phyloP scores from a whole-genome alignment of 2,113 vertebrate genomes.

The Heterochromis multidens region DNA sequence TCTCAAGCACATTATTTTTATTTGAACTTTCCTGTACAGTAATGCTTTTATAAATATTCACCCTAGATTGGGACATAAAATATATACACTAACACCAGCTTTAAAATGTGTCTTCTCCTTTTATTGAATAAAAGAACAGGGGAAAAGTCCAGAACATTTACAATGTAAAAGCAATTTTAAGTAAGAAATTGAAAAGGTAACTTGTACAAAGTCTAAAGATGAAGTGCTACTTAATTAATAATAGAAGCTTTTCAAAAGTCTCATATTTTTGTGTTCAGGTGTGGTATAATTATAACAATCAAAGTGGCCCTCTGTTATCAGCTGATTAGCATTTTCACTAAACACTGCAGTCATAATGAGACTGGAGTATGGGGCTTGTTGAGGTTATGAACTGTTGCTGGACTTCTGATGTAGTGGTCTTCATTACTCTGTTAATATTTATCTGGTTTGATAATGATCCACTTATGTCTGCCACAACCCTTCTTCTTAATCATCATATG shows the following conservation, averaged over 20 bases:
- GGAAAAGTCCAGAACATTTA: background rate
- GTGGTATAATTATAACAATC: conserved; percentile 46
- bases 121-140: background rate
- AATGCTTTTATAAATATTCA: background rate
- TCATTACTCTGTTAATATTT: conserved; percentile 12
- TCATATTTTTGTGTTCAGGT: conserved; percentile 48
- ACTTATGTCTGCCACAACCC: background rate
- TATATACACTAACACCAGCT: background rate
- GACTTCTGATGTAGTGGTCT: conserved; percentile 12
- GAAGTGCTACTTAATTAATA: conserved; percentile 49
- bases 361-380: background rate
- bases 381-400: conserved; percentile 22
- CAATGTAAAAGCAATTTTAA: background rate
- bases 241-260: conserved; percentile 52
- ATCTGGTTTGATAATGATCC: conserved; percentile 20
- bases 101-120: background rate
- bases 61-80: background rate
- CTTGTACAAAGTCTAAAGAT: background rate
- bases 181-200: background rate
- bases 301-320: conserved; percentile 39
- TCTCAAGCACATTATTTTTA: conserved; percentile 18
- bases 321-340: conserved; percentile 28
- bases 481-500: background rate
- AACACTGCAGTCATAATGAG: conserved; percentile 7
- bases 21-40: background rate